Conservation (phyloP, 2,888 invertebrate species). For the Apoda limacodes region DNA sequence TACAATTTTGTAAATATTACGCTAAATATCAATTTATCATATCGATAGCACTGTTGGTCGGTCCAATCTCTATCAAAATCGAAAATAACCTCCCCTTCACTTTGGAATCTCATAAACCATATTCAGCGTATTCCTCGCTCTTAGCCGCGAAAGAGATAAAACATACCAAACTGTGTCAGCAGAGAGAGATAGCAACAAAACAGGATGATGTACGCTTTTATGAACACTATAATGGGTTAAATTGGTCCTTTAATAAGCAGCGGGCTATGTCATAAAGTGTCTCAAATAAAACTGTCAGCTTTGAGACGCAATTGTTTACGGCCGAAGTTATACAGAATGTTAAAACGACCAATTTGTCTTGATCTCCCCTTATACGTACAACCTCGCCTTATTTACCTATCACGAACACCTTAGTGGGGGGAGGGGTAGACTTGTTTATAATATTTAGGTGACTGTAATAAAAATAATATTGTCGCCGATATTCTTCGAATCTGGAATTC, state of each 20-base stretch:
- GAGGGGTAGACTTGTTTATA: no score
- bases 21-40: no score
- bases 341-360: conserved; percentile 22
- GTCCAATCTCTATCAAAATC: conserved; percentile 44
- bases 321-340: conserved; percentile 26
- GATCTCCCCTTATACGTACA: conserved; percentile 16
- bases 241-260: conserved; percentile 61
- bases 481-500: conserved; percentile 26
- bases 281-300: conserved; percentile 48
- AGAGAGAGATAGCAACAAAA: conserved; percentile 40
- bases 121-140: conserved; percentile 35
- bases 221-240: conserved; percentile 64
- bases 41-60: conserved; percentile 14
- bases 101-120: conserved; percentile 57
- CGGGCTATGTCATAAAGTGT: conserved; percentile 49
- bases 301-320: conserved; percentile 35
- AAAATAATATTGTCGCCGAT: background rate
- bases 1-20: no score
- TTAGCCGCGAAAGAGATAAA: conserved; percentile 27
- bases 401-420: no score
- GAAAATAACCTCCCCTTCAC: conserved; percentile 52
- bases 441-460: background rate
- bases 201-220: conserved; percentile 65
- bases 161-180: conserved; percentile 15
- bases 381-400: no score